Base-by-base conservation (phyloP, 1,140 invertebrate genomes). In the Leptinotarsa undecemlineata region DNA sequence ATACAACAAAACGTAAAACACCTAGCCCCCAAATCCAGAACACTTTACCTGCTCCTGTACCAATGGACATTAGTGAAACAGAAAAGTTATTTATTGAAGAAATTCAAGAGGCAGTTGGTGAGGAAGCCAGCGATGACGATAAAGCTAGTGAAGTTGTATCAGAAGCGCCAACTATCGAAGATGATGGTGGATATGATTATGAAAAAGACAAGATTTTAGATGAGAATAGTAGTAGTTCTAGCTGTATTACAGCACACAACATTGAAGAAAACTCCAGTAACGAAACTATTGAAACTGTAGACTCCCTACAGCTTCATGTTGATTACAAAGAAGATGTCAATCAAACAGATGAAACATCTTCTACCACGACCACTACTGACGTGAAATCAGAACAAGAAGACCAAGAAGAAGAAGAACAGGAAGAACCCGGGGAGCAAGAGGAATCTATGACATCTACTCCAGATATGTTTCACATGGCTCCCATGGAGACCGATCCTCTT, bases 1-100 rank as follows among this genome's bases (percentile, higher is more conserved):
- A 69, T 33, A 79, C 77, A 19, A 77, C 81, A 13, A 84, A 84
- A 75, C 77, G 82, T 60, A 75, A 64, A 20, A 72, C 71, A 42
- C 61, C 26, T 11, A 63, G 33, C 42, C 19, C 48, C n/a, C 11
- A 48, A 17, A 26, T 5, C 6, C 17, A 62, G 42, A 4, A 42
- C 48, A 15, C 48, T 60, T 20, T 61, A 20, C 51, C 51, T 63
- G 11, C 20, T 26, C 48, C 68, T 21, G n/a, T 33, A 64, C 63
- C 63, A 15, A 64, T 64, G 60, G 76, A 74, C n/a, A 57, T 57
- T 57, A 17, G 51, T 57, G 51, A 57, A 0, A 21, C 48, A 23
- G 51, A 73, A 68, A 42, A 60, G 23, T 33, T 17, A 6, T 13
- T 48, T n/a, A 23, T 76, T 19, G 74, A 76, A 63, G 78, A 79